Base-by-base conservation (phyloP, 2,113 vertebrate genomes). In the Melanerpes formicivorus region DNA sequence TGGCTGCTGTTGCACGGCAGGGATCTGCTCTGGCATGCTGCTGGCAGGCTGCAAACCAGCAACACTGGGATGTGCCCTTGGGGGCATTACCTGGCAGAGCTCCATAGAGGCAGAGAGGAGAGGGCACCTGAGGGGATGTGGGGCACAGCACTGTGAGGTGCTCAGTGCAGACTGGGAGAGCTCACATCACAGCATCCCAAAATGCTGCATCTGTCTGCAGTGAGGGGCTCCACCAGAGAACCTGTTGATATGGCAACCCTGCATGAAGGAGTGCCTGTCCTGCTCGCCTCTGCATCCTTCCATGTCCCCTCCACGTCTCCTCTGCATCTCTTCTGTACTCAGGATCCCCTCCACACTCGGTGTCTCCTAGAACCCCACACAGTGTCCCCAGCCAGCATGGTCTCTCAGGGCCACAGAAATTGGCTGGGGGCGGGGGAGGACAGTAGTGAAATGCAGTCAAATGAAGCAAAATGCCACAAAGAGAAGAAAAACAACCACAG, bases 221-320 rank as follows among this genome's bases (percentile, higher is more conserved):
- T 1, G 4, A 76, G 58, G 79, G 62, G 7, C 76, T 93, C 65
- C 3, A 30, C 30, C 6, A 1, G 79, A 66, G 72, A 91, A 80
- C 75, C 65, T 90, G 85, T 95, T 89, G 89, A 86, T 92, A 93
- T 85, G 86, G 92, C 90, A 91, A 93, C 93, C 12, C 67, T 30
- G 78, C 11, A 1, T 1, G 0, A 10, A 19, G 60, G 67, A 72
- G 30, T 7, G 18, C 29, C 66, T 69, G 63, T 70, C 65, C 73
- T 1, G 1, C 71, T 46, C 0, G 0, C 17, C 30, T 56, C 81
- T 48, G 29, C 3, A 0, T 48, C 72, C 34, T 60, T 63, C 30
- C 3, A 1, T 1, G 2, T 46, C 40, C 40, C 19, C 46, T 50
- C 48, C 22, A 23, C 22, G 50, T 46, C 0, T 0, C 18, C 30